Percentiles rank a stretch among this genome's conserved stretches.
Conservation (phyloP, 2,797 vertebrate species). For the Eulemur rubriventer region DNA sequence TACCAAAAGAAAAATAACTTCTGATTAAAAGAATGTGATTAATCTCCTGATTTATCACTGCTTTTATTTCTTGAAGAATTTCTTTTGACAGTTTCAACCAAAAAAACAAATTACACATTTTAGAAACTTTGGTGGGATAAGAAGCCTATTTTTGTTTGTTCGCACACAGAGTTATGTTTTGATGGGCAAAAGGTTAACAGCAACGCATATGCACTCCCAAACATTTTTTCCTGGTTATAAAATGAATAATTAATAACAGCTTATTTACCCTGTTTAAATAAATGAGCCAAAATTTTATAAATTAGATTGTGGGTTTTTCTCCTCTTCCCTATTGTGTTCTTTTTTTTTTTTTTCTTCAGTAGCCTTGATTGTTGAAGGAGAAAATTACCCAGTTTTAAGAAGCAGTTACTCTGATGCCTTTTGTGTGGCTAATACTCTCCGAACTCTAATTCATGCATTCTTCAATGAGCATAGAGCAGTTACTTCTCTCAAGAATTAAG, state of each 20-base stretch:
- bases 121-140: slow-evolving; percentile 8
- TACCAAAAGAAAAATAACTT: slow-evolving; percentile 27
- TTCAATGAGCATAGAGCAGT: slow-evolving; percentile 75
- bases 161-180: slow-evolving; percentile 3
- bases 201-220: background rate
- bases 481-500: slow-evolving; percentile 82
- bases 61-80: slow-evolving; percentile 53
- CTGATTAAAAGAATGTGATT: background rate
- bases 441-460: slow-evolving; percentile 76
- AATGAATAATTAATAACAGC: slow-evolving; percentile 74
- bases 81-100: background rate
- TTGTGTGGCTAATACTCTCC: slow-evolving; percentile 74
- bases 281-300: slow-evolving; percentile 69
- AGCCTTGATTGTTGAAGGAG: slow-evolving; percentile 73
- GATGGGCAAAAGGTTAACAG: slow-evolving; percentile 14
- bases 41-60: background rate
- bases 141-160: background rate
- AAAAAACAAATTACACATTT: background rate
- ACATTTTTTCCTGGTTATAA: slow-evolving; percentile 60
- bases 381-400: slow-evolving; percentile 71
- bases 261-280: slow-evolving; percentile 69
- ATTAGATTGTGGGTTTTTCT: slow-evolving; percentile 40
- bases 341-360: background rate
- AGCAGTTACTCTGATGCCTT: slow-evolving; percentile 75
- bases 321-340: background rate